phyloP scores from a whole-genome alignment of 2,888 invertebrate species.

The Tenthredo mesomela region DNA sequence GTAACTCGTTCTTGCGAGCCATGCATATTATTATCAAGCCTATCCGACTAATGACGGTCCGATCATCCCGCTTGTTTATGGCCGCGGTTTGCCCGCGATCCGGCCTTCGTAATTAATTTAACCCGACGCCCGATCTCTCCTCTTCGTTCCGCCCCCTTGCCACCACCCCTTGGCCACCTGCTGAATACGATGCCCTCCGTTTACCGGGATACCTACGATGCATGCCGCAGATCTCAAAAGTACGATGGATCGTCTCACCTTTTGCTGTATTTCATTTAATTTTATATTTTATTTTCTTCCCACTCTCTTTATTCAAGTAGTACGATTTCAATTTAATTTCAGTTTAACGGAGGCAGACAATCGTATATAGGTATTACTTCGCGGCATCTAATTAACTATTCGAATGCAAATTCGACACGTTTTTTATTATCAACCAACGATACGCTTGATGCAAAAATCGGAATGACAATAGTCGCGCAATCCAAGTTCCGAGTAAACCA shows the following conservation, averaged over 20 bases:
- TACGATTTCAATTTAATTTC: constrained; percentile 36
- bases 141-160: constrained; percentile 43
- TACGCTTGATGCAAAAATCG: constrained; percentile 25
- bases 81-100: constrained; percentile 64
- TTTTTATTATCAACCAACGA: constrained; percentile 17
- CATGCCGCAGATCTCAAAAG: constrained; percentile 12
- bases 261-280: neutral
- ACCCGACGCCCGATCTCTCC: constrained; percentile 57
- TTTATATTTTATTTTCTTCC: neutral
- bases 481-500: constrained; percentile 24
- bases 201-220: constrained; percentile 2
- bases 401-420: constrained; percentile 40
- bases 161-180: constrained; percentile 44
- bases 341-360: constrained; percentile 13
- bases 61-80: constrained; percentile 73
- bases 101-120: constrained; percentile 71
- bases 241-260: constrained; percentile 11
- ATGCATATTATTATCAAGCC: constrained; percentile 72
- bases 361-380: neutral
- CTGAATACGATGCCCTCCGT: constrained; percentile 35
- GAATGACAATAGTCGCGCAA: constrained; percentile 28
- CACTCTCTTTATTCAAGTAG: neutral
- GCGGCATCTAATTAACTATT: constrained; percentile 10
- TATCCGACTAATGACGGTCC: constrained; percentile 70
- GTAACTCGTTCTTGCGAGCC: constrained; percentile 50